Conservation (phyloP, 2,797 vertebrate genomes). For the Lagodon rhomboides region DNA sequence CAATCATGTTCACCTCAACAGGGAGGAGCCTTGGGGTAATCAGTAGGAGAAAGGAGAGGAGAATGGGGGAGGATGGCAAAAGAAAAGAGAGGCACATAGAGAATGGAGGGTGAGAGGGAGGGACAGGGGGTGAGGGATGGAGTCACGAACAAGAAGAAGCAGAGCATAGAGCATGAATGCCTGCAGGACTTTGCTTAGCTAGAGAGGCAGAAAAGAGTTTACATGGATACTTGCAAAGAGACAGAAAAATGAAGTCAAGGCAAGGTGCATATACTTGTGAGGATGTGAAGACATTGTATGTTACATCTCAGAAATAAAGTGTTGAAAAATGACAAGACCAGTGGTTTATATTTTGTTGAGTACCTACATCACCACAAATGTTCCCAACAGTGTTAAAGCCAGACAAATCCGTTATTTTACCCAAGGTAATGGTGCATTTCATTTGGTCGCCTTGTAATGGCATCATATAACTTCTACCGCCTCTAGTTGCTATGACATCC, state of each 20-base stretch:
- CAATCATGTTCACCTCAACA: constrained; percentile 72
- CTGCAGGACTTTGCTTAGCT: constrained; percentile 68
- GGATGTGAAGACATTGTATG: background rate
- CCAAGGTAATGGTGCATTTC: too few species aligned
- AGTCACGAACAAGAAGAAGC: constrained; percentile 76
- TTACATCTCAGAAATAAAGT: too few species aligned
- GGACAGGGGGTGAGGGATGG: constrained; percentile 55
- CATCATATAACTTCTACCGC: too few species aligned
- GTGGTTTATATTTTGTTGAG: too few species aligned
- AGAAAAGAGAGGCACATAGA: constrained; percentile 67
- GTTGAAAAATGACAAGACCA: too few species aligned
- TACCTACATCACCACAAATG: too few species aligned
- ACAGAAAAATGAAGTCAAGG: constrained; percentile 38
- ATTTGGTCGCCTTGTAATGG: too few species aligned
- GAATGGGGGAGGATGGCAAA: constrained; percentile 65
- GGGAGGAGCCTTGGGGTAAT: constrained; percentile 75
- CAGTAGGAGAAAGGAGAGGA: constrained; percentile 67
- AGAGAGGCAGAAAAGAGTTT: constrained; percentile 67
- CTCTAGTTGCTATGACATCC: too few species aligned
- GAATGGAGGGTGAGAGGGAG: constrained; percentile 61
- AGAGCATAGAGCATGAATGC: constrained; percentile 72
- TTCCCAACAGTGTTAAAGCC: too few species aligned
- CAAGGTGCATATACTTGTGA: constrained; percentile 19
- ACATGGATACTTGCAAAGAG: constrained; percentile 59
- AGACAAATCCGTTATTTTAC: too few species aligned